These are phyloP conservation scores for Papilio xuthus DNA, from an alignment of 1,140 invertebrate genomes.

Conservation along the genomic window DNA sequence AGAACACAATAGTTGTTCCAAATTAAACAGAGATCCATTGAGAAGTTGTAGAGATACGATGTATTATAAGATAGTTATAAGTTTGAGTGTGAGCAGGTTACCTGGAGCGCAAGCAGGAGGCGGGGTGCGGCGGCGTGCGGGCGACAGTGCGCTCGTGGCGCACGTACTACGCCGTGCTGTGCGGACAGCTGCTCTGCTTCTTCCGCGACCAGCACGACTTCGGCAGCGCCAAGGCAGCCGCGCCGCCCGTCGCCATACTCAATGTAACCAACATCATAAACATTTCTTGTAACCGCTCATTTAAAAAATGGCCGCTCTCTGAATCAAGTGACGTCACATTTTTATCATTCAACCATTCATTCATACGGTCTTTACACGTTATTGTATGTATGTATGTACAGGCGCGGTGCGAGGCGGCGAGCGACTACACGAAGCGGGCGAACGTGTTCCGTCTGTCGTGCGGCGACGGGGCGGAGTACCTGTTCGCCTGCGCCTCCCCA, in stretches of 20 bases:
- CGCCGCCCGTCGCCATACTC: conserved; percentile 94
- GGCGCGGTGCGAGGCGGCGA: conserved; percentile 89
- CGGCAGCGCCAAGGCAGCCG: conserved; percentile 91
- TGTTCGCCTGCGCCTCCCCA: conserved; percentile 90
- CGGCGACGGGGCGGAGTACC: conserved; percentile 95
- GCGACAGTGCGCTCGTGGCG: conserved; percentile 98
- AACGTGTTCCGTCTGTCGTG: conserved; percentile 94
- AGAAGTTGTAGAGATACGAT: no score
- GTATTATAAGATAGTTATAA: no score
- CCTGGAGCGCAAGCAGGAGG: conserved; percentile 96
- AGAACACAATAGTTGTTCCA: no score
- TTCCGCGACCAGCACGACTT: conserved; percentile 98
- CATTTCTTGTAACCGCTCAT: no score
- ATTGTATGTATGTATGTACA: conserved; percentile 39
- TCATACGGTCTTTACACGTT: no score
- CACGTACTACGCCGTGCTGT: conserved; percentile 96
- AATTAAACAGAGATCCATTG: no score
- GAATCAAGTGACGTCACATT: no score
- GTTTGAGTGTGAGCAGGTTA: conserved; percentile 69
- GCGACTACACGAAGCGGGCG: conserved; percentile 97
- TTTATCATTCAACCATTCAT: no score
- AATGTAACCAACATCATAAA: no score
- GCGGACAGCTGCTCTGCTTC: conserved; percentile 98
- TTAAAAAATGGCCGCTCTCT: no score
- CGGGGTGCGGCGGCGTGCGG: conserved; percentile 95